These are phyloP conservation scores for Nephrocerus scutellatus DNA, from an alignment of 2,888 invertebrate genomes.

Conservation along the genomic window DNA sequence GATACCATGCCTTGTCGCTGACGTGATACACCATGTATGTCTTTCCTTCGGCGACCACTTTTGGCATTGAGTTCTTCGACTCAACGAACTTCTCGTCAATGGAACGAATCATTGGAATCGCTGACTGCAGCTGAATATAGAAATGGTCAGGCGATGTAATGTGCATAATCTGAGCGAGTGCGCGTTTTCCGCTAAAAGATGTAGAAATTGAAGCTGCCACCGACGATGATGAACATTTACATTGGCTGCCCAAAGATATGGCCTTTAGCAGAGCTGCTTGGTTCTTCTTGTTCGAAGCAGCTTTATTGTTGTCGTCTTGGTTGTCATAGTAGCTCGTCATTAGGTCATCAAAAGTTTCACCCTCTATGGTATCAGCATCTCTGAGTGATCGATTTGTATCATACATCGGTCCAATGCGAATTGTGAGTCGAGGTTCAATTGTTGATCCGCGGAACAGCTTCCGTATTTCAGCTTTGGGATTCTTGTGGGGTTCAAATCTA, in stretches of 20 bases:
- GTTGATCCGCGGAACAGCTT: not conserved
- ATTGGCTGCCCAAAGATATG: no score
- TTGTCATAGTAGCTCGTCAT: no score
- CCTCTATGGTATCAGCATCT: no score
- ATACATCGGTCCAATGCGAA: slow-evolving; percentile 26
- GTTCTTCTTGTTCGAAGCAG: no score
- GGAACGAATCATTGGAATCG: slow-evolving; percentile 6
- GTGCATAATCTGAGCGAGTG: slow-evolving; percentile 48
- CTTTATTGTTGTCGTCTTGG: no score
- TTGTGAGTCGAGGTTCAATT: slow-evolving; percentile 29
- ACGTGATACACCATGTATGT: slow-evolving; percentile 56
- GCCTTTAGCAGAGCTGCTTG: no score
- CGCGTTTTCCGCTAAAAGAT: no score
- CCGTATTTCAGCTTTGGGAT: not conserved
- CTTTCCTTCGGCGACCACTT: slow-evolving; percentile 48
- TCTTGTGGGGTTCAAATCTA: slow-evolving; percentile 13
- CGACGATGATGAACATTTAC: no score
- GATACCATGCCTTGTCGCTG: slow-evolving; percentile 58
- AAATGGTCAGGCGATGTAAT: slow-evolving; percentile 58
- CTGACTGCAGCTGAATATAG: slow-evolving; percentile 49
- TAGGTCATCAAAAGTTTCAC: no score
- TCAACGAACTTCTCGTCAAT: slow-evolving; percentile 15
- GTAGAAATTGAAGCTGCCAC: no score
- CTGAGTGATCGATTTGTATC: slow-evolving; percentile 18
- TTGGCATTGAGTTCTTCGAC: slow-evolving; percentile 24